phyloP scores from a whole-genome alignment of 1,140 invertebrate species.

The Amphibalanus amphitrite region DNA sequence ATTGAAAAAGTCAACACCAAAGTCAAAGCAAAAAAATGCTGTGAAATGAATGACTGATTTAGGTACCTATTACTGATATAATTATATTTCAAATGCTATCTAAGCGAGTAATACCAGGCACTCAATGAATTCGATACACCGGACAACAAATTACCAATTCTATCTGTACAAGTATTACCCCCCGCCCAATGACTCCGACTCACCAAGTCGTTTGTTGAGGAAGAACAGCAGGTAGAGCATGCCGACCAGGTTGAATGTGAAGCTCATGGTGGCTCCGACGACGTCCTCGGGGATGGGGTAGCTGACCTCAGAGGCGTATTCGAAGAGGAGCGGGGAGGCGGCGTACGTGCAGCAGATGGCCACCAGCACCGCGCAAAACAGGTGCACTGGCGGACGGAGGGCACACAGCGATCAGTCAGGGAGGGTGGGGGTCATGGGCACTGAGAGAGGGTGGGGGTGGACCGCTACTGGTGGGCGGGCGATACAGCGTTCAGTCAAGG shows the following conservation, averaged over 20 bases:
- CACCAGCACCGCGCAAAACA: background rate
- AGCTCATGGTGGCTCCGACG: constrained; percentile 15
- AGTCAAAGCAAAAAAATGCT: too few species aligned
- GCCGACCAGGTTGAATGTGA: constrained; percentile 16
- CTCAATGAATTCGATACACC: too few species aligned
- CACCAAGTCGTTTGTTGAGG: constrained; percentile 7
- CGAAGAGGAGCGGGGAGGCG: constrained; percentile 16
- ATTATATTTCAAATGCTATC: too few species aligned
- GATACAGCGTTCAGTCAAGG: too few species aligned
- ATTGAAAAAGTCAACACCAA: too few species aligned
- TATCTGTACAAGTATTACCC: too few species aligned
- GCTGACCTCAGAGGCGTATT: constrained; percentile 16
- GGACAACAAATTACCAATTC: too few species aligned
- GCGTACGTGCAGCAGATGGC: constrained; percentile 6
- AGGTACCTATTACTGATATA: too few species aligned
- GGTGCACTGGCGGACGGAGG: background rate
- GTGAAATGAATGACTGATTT: too few species aligned
- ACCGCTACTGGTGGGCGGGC: too few species aligned
- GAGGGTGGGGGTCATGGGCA: background rate
- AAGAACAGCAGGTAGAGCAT: constrained; percentile 15
- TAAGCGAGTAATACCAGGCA: too few species aligned
- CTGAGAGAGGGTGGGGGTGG: too few species aligned
- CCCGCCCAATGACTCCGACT: background rate
- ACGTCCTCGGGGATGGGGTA: constrained; percentile 17
- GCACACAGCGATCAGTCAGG: background rate